Percentiles rank a stretch among this genome's conserved stretches.
These are phyloP conservation scores for Odontomyia ornata DNA, from an alignment of 2,888 invertebrate genomes.

Conservation along the genomic window DNA sequence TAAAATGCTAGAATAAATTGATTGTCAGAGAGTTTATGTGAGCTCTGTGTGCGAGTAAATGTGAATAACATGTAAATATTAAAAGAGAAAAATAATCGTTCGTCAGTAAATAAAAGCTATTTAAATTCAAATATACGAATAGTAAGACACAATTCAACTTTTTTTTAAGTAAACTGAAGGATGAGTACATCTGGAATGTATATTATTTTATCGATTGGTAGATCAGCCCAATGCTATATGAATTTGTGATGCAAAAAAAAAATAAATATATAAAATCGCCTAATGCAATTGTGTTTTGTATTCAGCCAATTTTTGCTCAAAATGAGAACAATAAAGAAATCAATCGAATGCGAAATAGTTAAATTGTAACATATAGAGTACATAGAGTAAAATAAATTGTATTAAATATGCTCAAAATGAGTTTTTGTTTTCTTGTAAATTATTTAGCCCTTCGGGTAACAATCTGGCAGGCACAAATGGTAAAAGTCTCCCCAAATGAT, in stretches of 20 bases:
- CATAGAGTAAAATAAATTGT: constrained; percentile 23
- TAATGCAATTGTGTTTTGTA: neutral
- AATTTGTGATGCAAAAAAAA: neutral
- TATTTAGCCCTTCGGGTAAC: too few species aligned
- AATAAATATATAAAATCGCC: neutral
- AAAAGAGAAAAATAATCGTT: neutral
- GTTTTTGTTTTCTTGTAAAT: too few species aligned
- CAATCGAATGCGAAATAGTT: neutral
- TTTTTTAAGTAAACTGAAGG: neutral
- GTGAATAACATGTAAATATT: constrained; percentile 3
- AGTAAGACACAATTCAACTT: too few species aligned
- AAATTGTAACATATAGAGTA: constrained; percentile 7
- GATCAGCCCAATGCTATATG: neutral
- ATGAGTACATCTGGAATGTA: neutral
- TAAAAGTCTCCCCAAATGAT: too few species aligned
- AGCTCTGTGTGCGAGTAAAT: constrained; percentile 18
- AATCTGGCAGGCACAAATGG: too few species aligned
- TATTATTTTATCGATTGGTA: neutral
- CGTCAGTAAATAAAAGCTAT: neutral
- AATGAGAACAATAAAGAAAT: neutral
- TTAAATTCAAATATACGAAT: too few species aligned
- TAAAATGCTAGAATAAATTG: neutral
- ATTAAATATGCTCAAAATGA: neutral
- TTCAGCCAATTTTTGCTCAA: constrained; percentile 17
- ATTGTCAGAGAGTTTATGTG: neutral